Conservation (phyloP, 1,140 invertebrate species). For the Araneus ventricosus region DNA sequence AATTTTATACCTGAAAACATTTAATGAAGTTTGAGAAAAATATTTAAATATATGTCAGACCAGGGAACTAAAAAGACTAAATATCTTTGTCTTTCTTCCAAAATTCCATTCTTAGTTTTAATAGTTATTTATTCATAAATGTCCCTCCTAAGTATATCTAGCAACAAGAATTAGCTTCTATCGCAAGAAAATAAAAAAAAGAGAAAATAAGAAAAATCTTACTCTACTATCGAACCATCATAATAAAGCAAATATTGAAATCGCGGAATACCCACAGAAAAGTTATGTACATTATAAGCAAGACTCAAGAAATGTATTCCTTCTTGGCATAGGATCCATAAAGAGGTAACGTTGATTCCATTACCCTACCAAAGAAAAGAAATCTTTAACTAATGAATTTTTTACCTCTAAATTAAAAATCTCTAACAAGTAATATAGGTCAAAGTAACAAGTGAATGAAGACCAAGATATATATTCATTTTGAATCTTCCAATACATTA, state of each 20-base stretch:
- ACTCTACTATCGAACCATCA: conserved; percentile 49
- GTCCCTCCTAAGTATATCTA: not conserved
- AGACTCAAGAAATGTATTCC: not conserved
- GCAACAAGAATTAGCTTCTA: not conserved
- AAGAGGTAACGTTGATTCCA: conserved; percentile 35
- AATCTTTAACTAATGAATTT: not conserved
- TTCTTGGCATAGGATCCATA: conserved; percentile 8
- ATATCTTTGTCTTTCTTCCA: too few relatives aligned
- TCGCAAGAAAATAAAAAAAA: not conserved
- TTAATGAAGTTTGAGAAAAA: too few relatives aligned
- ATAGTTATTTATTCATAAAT: too few relatives aligned
- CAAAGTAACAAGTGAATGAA: too few relatives aligned
- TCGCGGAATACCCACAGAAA: not conserved
- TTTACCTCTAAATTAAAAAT: not conserved
- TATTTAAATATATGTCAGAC: too few relatives aligned
- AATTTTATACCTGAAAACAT: too few relatives aligned
- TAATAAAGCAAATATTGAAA: conserved; percentile 15
- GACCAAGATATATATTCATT: too few relatives aligned
- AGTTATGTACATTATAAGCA: conserved; percentile 16
- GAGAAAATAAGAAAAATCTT: too few relatives aligned
- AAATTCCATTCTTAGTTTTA: too few relatives aligned
- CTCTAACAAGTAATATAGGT: not conserved
- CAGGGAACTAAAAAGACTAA: too few relatives aligned
- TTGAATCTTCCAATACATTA: too few relatives aligned
- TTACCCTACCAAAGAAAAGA: not conserved